Evolutionary conservation across 2,797 vertebrate genomes (phyloP).

Genomic region (Craterocephalus amniculus): DNA sequence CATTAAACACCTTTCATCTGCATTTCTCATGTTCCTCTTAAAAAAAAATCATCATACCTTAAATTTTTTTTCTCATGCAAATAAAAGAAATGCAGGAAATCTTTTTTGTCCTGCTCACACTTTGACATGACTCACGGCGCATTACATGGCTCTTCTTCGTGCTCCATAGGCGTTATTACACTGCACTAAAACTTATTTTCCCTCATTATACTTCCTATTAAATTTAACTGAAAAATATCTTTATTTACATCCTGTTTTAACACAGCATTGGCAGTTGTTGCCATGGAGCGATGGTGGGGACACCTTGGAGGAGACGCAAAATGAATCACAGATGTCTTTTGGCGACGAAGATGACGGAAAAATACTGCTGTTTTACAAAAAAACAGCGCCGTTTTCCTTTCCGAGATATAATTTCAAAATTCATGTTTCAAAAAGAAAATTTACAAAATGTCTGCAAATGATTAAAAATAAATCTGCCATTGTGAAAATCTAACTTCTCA

Average conservation of each 20-base stretch:
- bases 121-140: not conserved
- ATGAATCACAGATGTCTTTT: not conserved
- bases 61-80: constrained; percentile 29
- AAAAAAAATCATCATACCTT: constrained; percentile 49
- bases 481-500: not conserved
- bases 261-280: not conserved
- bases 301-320: not conserved
- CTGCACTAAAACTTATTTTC: not conserved
- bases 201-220: not conserved
- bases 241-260: not conserved
- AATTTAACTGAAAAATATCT: not conserved
- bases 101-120: not conserved
- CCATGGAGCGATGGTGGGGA: not conserved
- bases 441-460: not conserved
- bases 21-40: constrained; percentile 35
- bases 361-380: not conserved
- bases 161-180: not conserved
- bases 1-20: constrained; percentile 56
- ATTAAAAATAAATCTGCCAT: not conserved
- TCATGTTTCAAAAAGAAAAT: not conserved
- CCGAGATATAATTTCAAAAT: not conserved
- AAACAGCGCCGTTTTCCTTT: not conserved
- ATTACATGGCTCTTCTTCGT: not conserved
- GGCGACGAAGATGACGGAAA: not conserved
- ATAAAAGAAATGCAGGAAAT: not conserved